These are phyloP conservation scores for Saguinus imperator DNA, from an alignment of 2,113 vertebrate species.

Conservation along the genomic window DNA sequence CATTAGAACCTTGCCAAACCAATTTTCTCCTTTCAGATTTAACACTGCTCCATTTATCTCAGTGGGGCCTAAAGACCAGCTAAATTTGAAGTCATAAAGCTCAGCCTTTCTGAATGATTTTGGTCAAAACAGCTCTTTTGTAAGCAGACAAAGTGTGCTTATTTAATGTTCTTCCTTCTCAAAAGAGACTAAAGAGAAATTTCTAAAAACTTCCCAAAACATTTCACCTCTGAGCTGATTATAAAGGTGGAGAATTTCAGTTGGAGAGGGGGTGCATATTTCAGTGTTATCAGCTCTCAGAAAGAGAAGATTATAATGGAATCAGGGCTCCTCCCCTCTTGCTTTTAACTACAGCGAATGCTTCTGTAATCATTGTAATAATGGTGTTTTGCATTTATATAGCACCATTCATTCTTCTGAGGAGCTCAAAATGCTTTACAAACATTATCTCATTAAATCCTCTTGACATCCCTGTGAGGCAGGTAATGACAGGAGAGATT, in stretches of 20 bases:
- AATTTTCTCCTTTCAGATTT: constrained; percentile 68
- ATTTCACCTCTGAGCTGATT: constrained; percentile 57
- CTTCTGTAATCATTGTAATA: constrained; percentile 61
- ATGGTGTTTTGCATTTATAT: constrained; percentile 71
- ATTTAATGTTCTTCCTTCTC: constrained; percentile 64
- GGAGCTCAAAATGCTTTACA: constrained; percentile 65
- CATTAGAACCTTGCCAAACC: constrained; percentile 63
- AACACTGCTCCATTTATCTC: constrained; percentile 75
- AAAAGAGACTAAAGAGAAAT: constrained; percentile 61
- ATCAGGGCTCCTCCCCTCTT: constrained; percentile 4
- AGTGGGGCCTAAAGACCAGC: constrained; percentile 65
- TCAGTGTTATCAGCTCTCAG: constrained; percentile 47
- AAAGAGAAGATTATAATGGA: constrained; percentile 50
- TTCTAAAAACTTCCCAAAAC: constrained; percentile 63
- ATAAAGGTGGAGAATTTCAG: constrained; percentile 57
- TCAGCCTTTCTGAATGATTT: constrained; percentile 71
- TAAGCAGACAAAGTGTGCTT: constrained; percentile 70
- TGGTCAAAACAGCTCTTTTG: constrained; percentile 76
- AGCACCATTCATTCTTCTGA: constrained; percentile 59
- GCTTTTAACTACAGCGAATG: constrained; percentile 52
- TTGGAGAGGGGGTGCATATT: constrained; percentile 38
- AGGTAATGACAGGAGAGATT: constrained; percentile 63
- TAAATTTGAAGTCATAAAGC: constrained; percentile 75
- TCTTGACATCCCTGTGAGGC: constrained; percentile 55
- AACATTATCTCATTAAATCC: constrained; percentile 77